These are phyloP conservation scores for Aspidiotus destructor DNA, from an alignment of 2,888 invertebrate species.

Conservation along the genomic window DNA sequence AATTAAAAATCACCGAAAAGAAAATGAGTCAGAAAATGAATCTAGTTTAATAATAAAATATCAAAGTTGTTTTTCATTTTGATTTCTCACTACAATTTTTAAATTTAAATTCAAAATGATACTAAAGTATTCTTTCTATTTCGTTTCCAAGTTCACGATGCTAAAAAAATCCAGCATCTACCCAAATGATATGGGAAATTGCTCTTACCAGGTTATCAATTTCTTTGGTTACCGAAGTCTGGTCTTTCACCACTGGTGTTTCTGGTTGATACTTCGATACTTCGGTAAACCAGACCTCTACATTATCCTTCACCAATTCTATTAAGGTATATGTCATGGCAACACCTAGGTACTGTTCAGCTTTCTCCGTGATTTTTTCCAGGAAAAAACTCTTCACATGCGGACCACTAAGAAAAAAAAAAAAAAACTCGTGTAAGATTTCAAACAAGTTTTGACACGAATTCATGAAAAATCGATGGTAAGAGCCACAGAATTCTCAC, in stretches of 20 bases:
- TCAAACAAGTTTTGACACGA: background rate
- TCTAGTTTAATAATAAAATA: too few relatives aligned
- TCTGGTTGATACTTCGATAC: constrained; percentile 14
- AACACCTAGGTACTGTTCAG: constrained; percentile 72
- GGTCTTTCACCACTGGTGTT: constrained; percentile 6
- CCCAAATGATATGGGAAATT: background rate
- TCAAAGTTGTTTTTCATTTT: too few relatives aligned
- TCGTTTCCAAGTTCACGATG: too few relatives aligned
- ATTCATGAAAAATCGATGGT: background rate
- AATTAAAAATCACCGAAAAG: too few relatives aligned
- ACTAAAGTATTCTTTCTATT: too few relatives aligned
- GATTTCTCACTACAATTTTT: too few relatives aligned
- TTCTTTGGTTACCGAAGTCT: constrained; percentile 13
- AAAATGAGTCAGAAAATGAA: too few relatives aligned
- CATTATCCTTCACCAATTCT: constrained; percentile 78
- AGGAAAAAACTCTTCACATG: constrained; percentile 60
- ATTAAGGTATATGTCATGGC: constrained; percentile 93
- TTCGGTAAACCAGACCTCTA: constrained; percentile 45
- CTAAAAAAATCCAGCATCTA: too few relatives aligned
- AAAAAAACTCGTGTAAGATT: background rate
- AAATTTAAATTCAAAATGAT: too few relatives aligned
- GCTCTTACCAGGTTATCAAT: constrained; percentile 9
- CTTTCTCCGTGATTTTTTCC: constrained; percentile 48
- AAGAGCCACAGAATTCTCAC: background rate
- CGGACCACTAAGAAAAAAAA: constrained; percentile 40